Percentiles rank a stretch among this genome's conserved stretches.
These are phyloP conservation scores for Tipula lateralis DNA, from an alignment of 2,888 invertebrate genomes.

Conservation along the genomic window DNA sequence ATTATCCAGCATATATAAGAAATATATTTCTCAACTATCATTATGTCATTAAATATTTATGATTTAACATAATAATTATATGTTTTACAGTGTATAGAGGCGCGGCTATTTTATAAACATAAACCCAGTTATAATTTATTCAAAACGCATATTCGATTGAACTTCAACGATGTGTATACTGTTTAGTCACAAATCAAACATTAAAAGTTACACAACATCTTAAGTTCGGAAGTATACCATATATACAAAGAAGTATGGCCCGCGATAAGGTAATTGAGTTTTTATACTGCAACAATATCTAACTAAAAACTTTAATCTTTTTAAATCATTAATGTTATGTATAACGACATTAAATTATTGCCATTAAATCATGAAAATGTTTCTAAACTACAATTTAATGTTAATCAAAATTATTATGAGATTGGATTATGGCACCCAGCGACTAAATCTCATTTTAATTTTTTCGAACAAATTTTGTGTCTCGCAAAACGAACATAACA, in stretches of 20 bases:
- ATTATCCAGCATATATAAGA: no score
- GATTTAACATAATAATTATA: background rate
- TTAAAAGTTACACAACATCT: background rate
- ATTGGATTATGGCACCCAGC: background rate
- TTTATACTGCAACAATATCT: background rate
- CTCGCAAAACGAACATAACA: background rate
- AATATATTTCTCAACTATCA: background rate
- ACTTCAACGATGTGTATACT: background rate
- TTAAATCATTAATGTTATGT: no score
- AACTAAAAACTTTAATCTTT: background rate
- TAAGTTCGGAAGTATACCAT: background rate
- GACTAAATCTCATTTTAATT: background rate
- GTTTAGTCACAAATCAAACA: background rate
- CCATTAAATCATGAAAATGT: background rate
- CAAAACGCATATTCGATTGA: background rate
- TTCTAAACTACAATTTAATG: background rate
- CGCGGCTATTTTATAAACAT: background rate
- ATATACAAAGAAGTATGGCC: background rate
- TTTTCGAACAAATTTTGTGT: background rate
- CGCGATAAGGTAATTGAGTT: background rate
- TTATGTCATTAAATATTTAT: background rate
- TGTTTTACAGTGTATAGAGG: background rate
- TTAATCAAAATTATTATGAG: background rate
- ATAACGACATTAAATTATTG: background rate
- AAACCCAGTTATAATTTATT: background rate